These are phyloP conservation scores for Paramormyrops kingsleyae DNA, from an alignment of 2,113 vertebrate genomes.

Conservation along the genomic window DNA sequence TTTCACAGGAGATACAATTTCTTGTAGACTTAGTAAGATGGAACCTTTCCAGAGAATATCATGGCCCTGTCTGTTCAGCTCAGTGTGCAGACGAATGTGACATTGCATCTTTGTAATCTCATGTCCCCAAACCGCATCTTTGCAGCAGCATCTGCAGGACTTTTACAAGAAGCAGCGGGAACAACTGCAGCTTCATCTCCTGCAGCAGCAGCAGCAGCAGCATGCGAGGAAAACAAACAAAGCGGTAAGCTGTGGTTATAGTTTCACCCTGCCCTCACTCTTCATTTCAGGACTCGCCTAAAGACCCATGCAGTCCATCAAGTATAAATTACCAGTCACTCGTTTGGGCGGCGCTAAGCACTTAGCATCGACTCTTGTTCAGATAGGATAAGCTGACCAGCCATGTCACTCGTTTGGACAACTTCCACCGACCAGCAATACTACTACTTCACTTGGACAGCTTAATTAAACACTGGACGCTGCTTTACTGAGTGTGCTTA, in stretches of 20 bases:
- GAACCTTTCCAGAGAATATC: neutral
- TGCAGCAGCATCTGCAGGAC: slow-evolving; percentile 99
- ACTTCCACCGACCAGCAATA: neutral
- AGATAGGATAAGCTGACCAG: neutral
- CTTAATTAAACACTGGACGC: neutral
- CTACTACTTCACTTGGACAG: neutral
- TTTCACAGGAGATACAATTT: neutral
- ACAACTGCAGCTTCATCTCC: slow-evolving; percentile 97
- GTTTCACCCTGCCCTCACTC: slow-evolving; percentile 12
- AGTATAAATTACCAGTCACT: neutral
- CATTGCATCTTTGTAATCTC: neutral
- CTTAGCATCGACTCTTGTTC: neutral
- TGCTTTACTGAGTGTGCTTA: neutral
- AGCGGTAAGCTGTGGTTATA: slow-evolving; percentile 81
- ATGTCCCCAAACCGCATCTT: slow-evolving; percentile 35
- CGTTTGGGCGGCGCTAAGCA: neutral
- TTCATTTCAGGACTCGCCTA: slow-evolving; percentile 29
- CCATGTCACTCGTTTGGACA: neutral
- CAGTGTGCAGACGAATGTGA: neutral
- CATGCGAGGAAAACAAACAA: slow-evolving; percentile 97
- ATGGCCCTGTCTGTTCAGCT: neutral
- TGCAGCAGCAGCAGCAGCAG: slow-evolving; percentile 55
- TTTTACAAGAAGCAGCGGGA: slow-evolving; percentile 99
- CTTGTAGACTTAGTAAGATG: neutral
- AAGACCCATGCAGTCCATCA: neutral